Base-by-base conservation (phyloP, 2,888 invertebrate species). In the Ichneumon xanthorius region DNA sequence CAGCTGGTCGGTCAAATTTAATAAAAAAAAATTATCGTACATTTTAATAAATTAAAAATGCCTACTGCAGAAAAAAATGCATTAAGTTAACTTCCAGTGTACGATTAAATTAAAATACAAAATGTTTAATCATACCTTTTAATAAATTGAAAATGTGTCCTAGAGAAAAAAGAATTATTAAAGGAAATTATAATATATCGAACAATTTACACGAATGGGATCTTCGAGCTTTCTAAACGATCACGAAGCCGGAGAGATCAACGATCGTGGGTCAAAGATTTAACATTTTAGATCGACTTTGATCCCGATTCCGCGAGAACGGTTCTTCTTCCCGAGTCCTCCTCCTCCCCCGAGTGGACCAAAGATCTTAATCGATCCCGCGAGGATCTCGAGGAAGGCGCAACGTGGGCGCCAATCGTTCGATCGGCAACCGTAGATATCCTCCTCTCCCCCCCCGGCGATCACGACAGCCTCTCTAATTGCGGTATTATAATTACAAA, bases 401-500 rank as follows among this genome's bases (percentile, higher is more conserved):
- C 71, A 4, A 48, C 63, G 33, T 55, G 71, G 70, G 55, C 16
- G 55, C 48, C 58, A 48, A 63, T 71, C 75, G 37, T 71, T 73
- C 30, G 58, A 76, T 82, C 77, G 14, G n/a, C 71, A 73, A 71
- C 79, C 67, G 45, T 55, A 58, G 78, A 84, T 84, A 45, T 45
- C 45, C 84, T 89, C 89, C 89, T 87, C 89, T 45, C 40, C 73
- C 30, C 30, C 72, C 50, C 16, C 89, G 80, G 82, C 86, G 90
- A 92, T 93, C 93, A 92, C 93, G 92, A 92, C 92, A 37, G 71
- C 89, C 87, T 90, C 86, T 90, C 91, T 93, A 93, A 93, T 93
- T 93, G 92, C 91, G 82, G 90, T 90, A 93, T 93, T 93, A 93
- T 92, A 93, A 93, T 93, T 93, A 93, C 93, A 93, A 93, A 93